Base-by-base conservation (phyloP, 2,113 vertebrate genomes). In the Lepisosteus oculatus region DNA sequence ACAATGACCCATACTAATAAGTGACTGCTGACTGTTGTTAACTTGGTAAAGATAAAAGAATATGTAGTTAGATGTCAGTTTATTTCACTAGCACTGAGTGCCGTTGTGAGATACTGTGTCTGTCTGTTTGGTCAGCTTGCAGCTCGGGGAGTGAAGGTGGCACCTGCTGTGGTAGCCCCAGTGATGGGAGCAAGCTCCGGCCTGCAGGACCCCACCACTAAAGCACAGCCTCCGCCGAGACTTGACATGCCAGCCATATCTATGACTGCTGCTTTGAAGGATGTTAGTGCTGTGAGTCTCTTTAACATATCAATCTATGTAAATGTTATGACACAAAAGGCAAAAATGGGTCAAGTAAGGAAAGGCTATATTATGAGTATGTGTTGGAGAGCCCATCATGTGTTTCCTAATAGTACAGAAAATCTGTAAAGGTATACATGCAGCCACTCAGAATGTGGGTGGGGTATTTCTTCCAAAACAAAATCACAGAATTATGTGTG, bases 261-360 rank as follows among this genome's bases (percentile, higher is more conserved):
- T 75, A 94, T 99, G 91, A 96, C 97, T 13, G 95, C 93, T 66
- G 97, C 97, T 65, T 88, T 99, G 85, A 96, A 95, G 87, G 95
- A 97, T 74, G 95, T 99, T 57, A 94, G 95, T 71, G 90, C 90
- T 79, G 96, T 99, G 91, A 86, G 96, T 96, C 68, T 61, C 72
- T 29, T 29, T 29, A 29, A 29, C 29, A 29, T 29, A 29, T 29
- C 29, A 29, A 29, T 29, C 29, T 29, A 29, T 29, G 29, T 29
- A 29, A 29, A 29, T 29, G 29, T 29, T 29, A 29, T 29, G 29
- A 29, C 29, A 29, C 29, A 29, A 29, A 29, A 29, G 1, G 29
- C 29, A 0, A 29, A 29, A 29, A 29, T 29, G 29, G 29, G 29
- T 29, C 29, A 29, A 29, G 29, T 29, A 29, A 29, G 29, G 29